phyloP scores from a whole-genome alignment of 2,113 vertebrate species.

The Carollia perspicillata region DNA sequence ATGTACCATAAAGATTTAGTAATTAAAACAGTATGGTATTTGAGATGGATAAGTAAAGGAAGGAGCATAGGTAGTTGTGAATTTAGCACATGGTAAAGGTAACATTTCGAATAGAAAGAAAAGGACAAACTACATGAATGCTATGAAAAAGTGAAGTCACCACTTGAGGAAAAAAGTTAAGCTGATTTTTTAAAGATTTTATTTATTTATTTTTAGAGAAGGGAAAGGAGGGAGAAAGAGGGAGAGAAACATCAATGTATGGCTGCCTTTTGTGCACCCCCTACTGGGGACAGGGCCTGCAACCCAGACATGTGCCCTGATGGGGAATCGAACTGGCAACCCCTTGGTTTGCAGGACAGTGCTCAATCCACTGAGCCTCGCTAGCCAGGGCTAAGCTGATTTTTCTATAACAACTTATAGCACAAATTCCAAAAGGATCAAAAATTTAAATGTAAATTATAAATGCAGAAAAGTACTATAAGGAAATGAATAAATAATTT shows the following conservation, averaged over 20 bases:
- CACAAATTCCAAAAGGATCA: neutral
- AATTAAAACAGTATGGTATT: neutral
- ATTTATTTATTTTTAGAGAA: too few relatives aligned
- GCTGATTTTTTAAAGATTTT: too few relatives aligned
- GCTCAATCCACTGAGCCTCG: too few relatives aligned
- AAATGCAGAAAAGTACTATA: neutral
- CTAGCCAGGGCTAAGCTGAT: neutral
- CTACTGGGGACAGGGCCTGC: too few relatives aligned
- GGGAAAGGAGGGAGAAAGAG: too few relatives aligned
- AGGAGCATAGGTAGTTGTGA: neutral
- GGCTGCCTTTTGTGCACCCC: too few relatives aligned
- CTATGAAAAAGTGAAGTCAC: neutral
- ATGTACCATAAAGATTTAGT: neutral
- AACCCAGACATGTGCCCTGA: too few relatives aligned
- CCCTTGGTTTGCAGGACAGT: too few relatives aligned
- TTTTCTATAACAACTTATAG: neutral
- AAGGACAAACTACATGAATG: neutral
- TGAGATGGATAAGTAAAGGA: neutral
- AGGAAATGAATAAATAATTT: slow-evolving; percentile 1
- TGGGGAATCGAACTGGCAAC: too few relatives aligned
- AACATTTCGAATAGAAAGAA: neutral
- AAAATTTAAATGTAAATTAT: neutral
- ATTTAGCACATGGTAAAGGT: neutral
- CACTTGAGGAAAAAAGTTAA: neutral
- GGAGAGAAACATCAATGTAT: too few relatives aligned